Conservation (phyloP, 1,140 invertebrate species). For the Teleogryllus occipitalis region DNA sequence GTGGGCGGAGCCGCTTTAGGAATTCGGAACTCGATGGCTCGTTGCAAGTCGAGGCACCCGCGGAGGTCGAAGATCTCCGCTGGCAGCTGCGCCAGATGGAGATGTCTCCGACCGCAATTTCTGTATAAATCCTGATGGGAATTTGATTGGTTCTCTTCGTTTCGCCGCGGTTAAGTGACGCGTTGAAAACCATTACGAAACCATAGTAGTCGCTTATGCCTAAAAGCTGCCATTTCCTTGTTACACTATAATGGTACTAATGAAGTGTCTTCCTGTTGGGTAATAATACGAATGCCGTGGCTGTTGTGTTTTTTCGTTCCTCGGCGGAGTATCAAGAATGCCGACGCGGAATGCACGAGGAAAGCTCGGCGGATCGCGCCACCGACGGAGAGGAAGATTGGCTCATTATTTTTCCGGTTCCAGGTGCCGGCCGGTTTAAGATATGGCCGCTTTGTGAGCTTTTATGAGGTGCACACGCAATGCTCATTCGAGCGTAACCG, state of each 20-base stretch:
- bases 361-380: no score
- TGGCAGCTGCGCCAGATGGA: not conserved
- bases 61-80: no score
- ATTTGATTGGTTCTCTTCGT: not conserved
- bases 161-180: not conserved
- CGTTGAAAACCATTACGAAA: not conserved
- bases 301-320: not conserved
- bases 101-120: not conserved
- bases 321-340: not conserved
- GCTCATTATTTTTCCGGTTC: no score
- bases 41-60: no score
- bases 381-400: no score
- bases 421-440: no score
- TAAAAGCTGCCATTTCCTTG: constrained; percentile 1
- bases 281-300: not conserved
- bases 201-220: not conserved
- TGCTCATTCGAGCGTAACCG: no score
- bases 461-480: no score
- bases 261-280: not conserved
- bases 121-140: not conserved
- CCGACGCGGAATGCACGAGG: no score
- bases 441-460: no score
- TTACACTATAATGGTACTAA: not conserved
- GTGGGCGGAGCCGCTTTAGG: no score
- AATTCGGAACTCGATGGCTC: no score